Evolutionary conservation across 2,113 vertebrate genomes (phyloP).

Genomic region (Tautogolabrus adspersus): DNA sequence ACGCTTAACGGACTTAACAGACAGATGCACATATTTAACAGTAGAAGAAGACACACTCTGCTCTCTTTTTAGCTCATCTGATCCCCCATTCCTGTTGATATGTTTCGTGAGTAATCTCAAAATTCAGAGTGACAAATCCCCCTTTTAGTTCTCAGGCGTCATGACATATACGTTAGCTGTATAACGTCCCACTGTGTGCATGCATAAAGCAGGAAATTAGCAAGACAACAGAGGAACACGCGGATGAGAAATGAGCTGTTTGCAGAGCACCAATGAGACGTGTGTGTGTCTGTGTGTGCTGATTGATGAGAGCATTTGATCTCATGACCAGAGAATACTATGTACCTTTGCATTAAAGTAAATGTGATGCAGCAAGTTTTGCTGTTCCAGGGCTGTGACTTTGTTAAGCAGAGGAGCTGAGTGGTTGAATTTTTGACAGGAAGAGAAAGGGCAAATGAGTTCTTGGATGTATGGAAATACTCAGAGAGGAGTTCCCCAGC

Average conservation of each 20-base stretch:
- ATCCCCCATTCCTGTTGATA: too few relatives aligned
- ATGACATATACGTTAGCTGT: too few relatives aligned
- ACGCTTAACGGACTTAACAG: too few relatives aligned
- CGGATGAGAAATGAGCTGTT: constrained; percentile 47
- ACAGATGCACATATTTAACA: too few relatives aligned
- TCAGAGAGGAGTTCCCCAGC: constrained; percentile 42
- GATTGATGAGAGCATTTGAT: neutral
- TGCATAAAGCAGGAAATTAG: constrained; percentile 20
- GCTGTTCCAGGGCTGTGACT: neutral
- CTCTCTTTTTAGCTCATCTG: too few relatives aligned
- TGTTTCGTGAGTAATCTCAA: too few relatives aligned
- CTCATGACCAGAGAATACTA: too few relatives aligned
- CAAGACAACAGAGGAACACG: constrained; percentile 8
- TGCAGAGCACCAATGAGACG: constrained; percentile 1
- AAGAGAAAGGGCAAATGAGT: constrained; percentile 38
- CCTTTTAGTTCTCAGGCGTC: too few relatives aligned
- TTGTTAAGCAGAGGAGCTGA: constrained; percentile 24
- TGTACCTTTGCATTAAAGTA: neutral
- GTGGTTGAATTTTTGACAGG: constrained; percentile 32
- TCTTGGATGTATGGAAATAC: constrained; percentile 22
- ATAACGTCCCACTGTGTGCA: too few relatives aligned
- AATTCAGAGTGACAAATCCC: too few relatives aligned
- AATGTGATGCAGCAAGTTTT: neutral
- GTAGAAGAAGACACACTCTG: too few relatives aligned
- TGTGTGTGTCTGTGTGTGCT: constrained; percentile 2